Evolutionary conservation across 2,797 vertebrate species (phyloP), one percentile per base, ranked within the genome.

Genomic region (Macropodus opercularis): DNA sequence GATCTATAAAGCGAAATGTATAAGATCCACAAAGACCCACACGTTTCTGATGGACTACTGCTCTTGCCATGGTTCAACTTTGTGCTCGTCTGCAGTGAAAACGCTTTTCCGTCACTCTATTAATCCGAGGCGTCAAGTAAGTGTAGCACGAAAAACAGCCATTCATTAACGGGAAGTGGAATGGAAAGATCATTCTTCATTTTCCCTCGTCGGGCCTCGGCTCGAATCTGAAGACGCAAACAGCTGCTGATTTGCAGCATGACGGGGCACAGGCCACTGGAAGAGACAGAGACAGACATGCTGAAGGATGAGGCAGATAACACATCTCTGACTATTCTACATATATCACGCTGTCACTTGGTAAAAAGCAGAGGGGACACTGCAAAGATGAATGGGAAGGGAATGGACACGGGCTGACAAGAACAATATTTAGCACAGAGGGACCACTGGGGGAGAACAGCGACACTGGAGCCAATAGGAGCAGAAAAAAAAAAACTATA

Each of bases 221-320:
- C 80, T 80, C 64, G 21, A 52, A 66, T 72, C 76, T 79, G 65
- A 77, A 81, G 79, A 71, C 11, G 15, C 55, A 35, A 80, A 76
- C 81, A 84, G 87, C 80, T 89, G 87, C 79, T 80, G 80, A 86
- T 77, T 69, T 89, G 81, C 71, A 73, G 75, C 77, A 72, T 82
- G 83, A 85, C 70, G 51, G 75, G 79, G 49, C 69, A 41, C 78
- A 79, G 76, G 67, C 63, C 70, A 50, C 71, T 32, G 51, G 46
- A 58, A 65, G 60, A 79, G 75, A 54, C 44, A 8, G 46, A 75
- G 64, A 68, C 68, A 73, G 72, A 63, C 56, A 56, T 2, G 13
- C 52, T 4, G 47, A 51, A 71, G 64, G 72, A 56, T 23, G 43
- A 73, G 69, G 70, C 32, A 47, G 68, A 81, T 50, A 65, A 83